These are phyloP conservation scores for Lithosia quadra DNA, from an alignment of 2,888 invertebrate genomes.

Conservation along the genomic window DNA sequence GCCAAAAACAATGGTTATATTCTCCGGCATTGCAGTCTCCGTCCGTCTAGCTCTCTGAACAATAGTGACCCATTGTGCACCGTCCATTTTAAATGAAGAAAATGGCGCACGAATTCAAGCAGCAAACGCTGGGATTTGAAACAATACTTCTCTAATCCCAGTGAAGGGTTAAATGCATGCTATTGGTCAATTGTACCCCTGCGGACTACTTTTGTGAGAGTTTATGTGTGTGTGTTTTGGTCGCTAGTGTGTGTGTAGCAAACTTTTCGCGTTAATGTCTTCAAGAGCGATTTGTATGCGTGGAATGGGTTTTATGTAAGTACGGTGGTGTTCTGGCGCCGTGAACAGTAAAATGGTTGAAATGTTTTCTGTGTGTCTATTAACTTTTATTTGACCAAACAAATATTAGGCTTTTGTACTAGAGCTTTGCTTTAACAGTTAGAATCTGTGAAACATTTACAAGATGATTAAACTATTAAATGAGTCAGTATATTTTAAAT, in stretches of 20 bases:
- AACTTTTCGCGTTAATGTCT: conserved; percentile 52
- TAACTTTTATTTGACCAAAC: conserved; percentile 23
- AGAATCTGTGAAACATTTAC: background rate
- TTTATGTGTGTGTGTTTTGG: conserved; percentile 36
- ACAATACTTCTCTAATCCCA: conserved; percentile 82
- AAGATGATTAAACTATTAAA: background rate
- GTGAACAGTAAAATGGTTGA: conserved; percentile 17
- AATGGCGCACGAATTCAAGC: conserved; percentile 82
- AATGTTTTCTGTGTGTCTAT: conserved; percentile 11
- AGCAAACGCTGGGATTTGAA: conserved; percentile 76
- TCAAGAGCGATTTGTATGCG: conserved; percentile 44
- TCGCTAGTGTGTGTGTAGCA: conserved; percentile 37
- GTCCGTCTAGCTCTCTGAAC: conserved; percentile 75
- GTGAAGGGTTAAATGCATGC: conserved; percentile 84
- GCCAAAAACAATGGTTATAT: conserved; percentile 78
- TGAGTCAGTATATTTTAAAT: background rate
- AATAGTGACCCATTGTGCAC: conserved; percentile 82
- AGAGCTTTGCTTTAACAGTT: background rate
- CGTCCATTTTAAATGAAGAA: conserved; percentile 87
- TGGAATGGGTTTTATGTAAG: conserved; percentile 28
- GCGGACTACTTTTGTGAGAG: conserved; percentile 43
- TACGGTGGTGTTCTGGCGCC: conserved; percentile 27
- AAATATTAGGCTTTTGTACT: background rate
- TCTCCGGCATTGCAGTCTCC: conserved; percentile 69
- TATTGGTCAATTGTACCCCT: conserved; percentile 83